Conservation (phyloP, 2,797 vertebrate genomes). For the Sitta carolinensis region DNA sequence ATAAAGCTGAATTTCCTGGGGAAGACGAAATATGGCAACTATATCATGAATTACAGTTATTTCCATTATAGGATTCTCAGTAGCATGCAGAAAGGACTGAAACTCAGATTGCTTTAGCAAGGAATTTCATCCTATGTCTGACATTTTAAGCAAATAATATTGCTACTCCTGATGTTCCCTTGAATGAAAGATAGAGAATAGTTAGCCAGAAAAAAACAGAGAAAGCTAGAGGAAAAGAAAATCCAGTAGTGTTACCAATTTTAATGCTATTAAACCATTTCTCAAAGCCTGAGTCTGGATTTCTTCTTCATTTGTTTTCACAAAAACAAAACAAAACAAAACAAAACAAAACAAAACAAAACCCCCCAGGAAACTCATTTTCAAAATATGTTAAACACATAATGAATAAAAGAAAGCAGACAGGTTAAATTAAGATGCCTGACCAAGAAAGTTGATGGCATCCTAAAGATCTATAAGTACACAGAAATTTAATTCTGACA, state of each 20-base stretch:
- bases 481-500: neutral
- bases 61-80: neutral
- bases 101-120: neutral
- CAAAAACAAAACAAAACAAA: too few species aligned
- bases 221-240: neutral
- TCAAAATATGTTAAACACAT: neutral
- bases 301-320: neutral
- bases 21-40: neutral
- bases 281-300: neutral
- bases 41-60: neutral
- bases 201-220: neutral
- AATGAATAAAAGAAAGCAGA: neutral
- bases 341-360: too few species aligned
- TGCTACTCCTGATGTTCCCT: neutral
- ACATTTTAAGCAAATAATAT: neutral
- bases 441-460: neutral
- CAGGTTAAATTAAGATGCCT: neutral
- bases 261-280: neutral
- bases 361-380: neutral
- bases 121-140: neutral
- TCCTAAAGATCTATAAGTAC: neutral
- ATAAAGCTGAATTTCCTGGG: neutral
- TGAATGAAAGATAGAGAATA: neutral
- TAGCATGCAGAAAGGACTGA: neutral
- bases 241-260: neutral